Evolutionary conservation across 2,113 vertebrate species (phyloP).

Genomic region (Megaceryle torquata): DNA sequence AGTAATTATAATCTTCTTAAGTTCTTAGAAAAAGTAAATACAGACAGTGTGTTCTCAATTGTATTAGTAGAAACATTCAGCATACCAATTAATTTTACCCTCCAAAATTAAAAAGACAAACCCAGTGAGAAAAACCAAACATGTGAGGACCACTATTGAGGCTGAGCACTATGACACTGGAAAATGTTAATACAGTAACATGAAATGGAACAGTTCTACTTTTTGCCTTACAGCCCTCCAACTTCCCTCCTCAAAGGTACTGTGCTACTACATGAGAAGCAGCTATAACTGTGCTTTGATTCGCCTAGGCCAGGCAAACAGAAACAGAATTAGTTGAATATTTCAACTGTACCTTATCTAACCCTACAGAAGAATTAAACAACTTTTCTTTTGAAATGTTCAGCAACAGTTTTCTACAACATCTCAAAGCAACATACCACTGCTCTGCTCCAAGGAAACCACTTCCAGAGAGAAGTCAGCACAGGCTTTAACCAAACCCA

Average conservation of each 20-base stretch:
- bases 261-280: neutral
- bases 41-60: neutral
- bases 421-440: neutral
- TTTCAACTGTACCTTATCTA: neutral
- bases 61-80: neutral
- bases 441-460: neutral
- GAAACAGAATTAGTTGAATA: neutral
- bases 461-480: neutral
- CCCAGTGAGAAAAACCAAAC: neutral
- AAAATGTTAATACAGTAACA: neutral
- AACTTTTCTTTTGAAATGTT: neutral
- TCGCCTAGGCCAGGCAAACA: neutral
- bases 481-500: neutral
- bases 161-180: neutral
- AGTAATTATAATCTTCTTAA: constrained; percentile 22
- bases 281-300: neutral
- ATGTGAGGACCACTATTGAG: neutral
- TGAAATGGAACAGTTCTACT: neutral
- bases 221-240: neutral
- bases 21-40: constrained; percentile 36
- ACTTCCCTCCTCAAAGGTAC: neutral
- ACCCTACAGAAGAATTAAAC: neutral
- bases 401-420: neutral
- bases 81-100: neutral
- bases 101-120: neutral